Conservation (phyloP, 2,888 invertebrate genomes). For the Drosophila koepferae region DNA sequence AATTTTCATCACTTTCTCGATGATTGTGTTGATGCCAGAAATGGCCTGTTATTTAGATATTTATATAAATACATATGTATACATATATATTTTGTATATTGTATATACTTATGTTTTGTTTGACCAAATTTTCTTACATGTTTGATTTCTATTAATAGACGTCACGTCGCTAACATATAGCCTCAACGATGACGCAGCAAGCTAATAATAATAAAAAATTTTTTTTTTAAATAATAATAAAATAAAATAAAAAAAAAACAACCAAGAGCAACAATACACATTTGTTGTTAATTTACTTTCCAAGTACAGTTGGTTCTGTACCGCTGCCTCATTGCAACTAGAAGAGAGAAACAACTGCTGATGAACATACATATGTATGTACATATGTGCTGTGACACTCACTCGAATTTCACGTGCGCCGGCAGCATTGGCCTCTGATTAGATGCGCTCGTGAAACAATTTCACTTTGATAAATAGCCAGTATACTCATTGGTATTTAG, state of each 20-base stretch:
- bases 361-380: too few relatives aligned
- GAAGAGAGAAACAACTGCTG: conserved; percentile 13
- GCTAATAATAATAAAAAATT: conserved; percentile 11
- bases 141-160: conserved; percentile 68
- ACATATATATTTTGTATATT: conserved; percentile 21
- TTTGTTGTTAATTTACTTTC: conserved; percentile 30
- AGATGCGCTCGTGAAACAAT: conserved; percentile 30
- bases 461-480: conserved; percentile 32
- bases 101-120: conserved; percentile 45
- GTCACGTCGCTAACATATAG: conserved; percentile 53
- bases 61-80: conserved; percentile 25
- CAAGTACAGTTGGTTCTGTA: conserved; percentile 51
- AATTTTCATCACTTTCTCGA: conserved; percentile 16
- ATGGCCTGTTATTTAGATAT: conserved; percentile 34
- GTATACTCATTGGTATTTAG: conserved; percentile 5
- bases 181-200: conserved; percentile 53
- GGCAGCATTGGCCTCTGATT: conserved; percentile 30
- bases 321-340: conserved; percentile 10
- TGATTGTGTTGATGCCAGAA: conserved; percentile 14
- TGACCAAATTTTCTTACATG: conserved; percentile 63
- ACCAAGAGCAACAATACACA: conserved; percentile 30
- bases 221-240: neutral
- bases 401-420: conserved; percentile 20
- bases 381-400: neutral
- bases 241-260: neutral